Base-by-base conservation (phyloP, 1,140 invertebrate genomes). In the Achroia grisella region DNA sequence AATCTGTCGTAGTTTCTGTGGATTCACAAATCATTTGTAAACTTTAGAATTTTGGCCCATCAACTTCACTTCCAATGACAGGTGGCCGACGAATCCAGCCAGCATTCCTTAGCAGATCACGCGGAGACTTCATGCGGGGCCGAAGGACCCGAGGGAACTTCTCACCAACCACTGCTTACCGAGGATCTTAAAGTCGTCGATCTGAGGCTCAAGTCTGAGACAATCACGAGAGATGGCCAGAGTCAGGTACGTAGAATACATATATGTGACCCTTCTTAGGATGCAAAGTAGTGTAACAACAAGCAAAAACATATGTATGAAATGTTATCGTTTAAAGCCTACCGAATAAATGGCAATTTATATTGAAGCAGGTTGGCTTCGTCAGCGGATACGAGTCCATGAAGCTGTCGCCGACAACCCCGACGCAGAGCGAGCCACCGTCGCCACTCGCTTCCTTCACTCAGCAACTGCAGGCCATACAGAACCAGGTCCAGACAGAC, bases 81-180 rank as follows among this genome's bases (percentile, higher is more conserved):
- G 76, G 48, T 76, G 33, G 66, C 90, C 1, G 92, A 93, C 61
- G 92, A 93, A 47, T 90, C 87, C 47, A 92, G 90, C 52, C 90
- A 92, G 56, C 77, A 81, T 41, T 76, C 75, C 27, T 40, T 73
- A 36, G 45, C 56, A 9, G 74, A 75, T 27, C 62, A 62, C 40
- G 48, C 64, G 34, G 80, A 75, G 36, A 31, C 53, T n/a, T 64
- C 70, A 39, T 67, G 68, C 44, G 71, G 73, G 9, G 56, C 66
- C 13, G 67, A 71, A 5, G 73, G 65, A 8, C 69, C 66, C 35
- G 78, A 72, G 39, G 40, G 57, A 67, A 44, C 48, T 44, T 9
- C 12, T 52, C 35, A 55, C 52, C 37, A 41, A 40, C 12, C 17
- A 23, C 39, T 51, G 34, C 41, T 37, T 31, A 23, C 57, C 14